These are phyloP conservation scores for Acanthosepion esculentum DNA, from an alignment of 2,888 invertebrate species.

Conservation along the genomic window DNA sequence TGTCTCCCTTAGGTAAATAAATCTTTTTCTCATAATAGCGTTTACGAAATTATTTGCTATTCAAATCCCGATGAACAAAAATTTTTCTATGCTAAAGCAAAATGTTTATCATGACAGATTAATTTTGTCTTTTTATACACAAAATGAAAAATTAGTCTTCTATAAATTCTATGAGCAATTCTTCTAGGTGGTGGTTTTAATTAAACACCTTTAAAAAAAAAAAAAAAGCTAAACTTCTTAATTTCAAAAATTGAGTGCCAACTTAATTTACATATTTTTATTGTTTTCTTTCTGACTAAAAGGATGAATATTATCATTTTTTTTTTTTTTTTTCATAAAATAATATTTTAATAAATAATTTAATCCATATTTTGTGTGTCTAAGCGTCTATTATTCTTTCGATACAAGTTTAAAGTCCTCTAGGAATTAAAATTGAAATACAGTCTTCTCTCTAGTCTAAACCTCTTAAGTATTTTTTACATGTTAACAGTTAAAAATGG, in stretches of 20 bases:
- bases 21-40: background rate
- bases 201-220: background rate
- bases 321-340: no score
- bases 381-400: background rate
- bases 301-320: no score
- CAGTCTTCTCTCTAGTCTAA: background rate
- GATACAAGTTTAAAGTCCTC: background rate
- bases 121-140: no score
- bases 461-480: background rate
- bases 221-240: no score
- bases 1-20: background rate
- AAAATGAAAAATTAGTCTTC: no score
- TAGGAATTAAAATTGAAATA: background rate
- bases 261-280: no score
- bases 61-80: no score
- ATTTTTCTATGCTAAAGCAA: no score
- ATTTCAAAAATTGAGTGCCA: no score
- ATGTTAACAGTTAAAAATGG: background rate
- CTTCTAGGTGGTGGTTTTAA: background rate
- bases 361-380: background rate
- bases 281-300: no score
- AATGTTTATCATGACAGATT: no score
- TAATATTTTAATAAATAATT: background rate
- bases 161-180: background rate
- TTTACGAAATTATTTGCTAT: background rate